Evolutionary conservation across 2,888 invertebrate genomes (phyloP).

Genomic region (Amphipyra tragopoginis): DNA sequence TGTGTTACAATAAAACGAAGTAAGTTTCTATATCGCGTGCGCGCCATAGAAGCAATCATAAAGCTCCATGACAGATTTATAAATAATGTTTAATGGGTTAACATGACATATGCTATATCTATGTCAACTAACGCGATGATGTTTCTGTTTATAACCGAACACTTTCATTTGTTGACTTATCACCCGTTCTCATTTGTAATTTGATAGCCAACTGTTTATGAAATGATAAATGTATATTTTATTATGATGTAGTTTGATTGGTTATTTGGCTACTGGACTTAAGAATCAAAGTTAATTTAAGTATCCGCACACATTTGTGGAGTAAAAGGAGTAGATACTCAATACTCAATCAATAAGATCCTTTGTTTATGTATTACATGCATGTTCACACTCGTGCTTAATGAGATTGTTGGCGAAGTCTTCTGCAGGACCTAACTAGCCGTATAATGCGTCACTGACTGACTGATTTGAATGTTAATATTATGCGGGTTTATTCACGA

Average conservation of each 20-base stretch:
- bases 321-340: conserved; percentile 20
- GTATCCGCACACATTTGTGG: neutral
- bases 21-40: conserved; percentile 20
- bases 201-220: conserved; percentile 38
- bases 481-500: conserved; percentile 45
- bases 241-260: conserved; percentile 11
- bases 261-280: conserved; percentile 35
- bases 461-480: conserved; percentile 37
- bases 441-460: conserved; percentile 38
- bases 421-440: conserved; percentile 6
- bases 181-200: conserved; percentile 37
- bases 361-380: conserved; percentile 31
- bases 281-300: conserved; percentile 1
- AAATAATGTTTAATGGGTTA: conserved; percentile 50
- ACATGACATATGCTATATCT: conserved; percentile 45
- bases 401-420: conserved; percentile 43
- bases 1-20: conserved; percentile 52
- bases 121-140: conserved; percentile 42
- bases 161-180: conserved; percentile 54
- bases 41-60: conserved; percentile 40
- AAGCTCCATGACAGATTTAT: conserved; percentile 58
- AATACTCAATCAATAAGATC: too few species aligned
- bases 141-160: conserved; percentile 41
- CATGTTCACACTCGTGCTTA: conserved; percentile 18
- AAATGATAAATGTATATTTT: conserved; percentile 28